Base-by-base conservation (phyloP, 2,113 vertebrate genomes). In the Caloenas nicobarica region DNA sequence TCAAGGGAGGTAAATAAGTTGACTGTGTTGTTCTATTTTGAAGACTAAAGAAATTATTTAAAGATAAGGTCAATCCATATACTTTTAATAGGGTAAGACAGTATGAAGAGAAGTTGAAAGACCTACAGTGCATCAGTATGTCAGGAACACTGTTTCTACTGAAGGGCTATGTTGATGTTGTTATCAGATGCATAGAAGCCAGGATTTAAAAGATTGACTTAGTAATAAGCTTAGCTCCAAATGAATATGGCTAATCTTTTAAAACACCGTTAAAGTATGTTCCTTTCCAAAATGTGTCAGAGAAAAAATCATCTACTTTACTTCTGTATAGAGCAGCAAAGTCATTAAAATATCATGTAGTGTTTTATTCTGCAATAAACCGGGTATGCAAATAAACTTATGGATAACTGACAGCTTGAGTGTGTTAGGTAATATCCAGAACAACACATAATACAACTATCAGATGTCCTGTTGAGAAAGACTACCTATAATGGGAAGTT, bases 201-300 rank as follows among this genome's bases (percentile, higher is more conserved):
- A 87, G 70, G 57, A 84, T 76, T 95, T 95, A 89, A 84, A 80
- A 93, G 77, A 95, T 4, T 65, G 56, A 69, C 57, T 61, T 69
- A 53, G 53, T 87, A 84, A 91, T 76, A 78, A 87, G 70, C 53
- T 89, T 92, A 96, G 21, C 69, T 92, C 68, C 64, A 91, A 93
- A 78, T 58, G 21, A 89, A 89, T 84, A 86, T 33, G 36, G 48
- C 40, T 95, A 84, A 94, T 91, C 93, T 86, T 90, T 51, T 74
- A 65, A 91, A 87, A 72, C 34, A 48, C 33, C 19, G 64, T 56
- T 84, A 48, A 94, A 92, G 53, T 38, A 66, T 61, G 26, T 69
- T 71, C 42, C 26, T 76, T 69, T 77, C 64, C 38, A 64, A 81
- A 88, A 83, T 24, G 24, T 31, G 16, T 56, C 69, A 76, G 42